Conservation (phyloP, 1,140 invertebrate species). For the Sycophila sp. region DNA sequence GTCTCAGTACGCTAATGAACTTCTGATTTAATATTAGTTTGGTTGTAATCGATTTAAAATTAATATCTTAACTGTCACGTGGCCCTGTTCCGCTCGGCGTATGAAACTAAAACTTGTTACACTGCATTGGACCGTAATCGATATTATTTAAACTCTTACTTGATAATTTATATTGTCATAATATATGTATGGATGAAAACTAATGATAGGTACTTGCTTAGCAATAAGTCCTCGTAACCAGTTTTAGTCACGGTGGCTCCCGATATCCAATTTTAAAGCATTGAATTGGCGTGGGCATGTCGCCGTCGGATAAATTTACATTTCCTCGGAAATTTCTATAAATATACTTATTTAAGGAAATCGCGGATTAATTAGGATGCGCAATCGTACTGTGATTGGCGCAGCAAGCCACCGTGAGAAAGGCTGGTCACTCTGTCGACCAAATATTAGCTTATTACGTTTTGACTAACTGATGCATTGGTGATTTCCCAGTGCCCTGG, state of each 20-base stretch:
- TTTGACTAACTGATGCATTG: conserved; percentile 67
- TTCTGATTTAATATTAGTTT: no score
- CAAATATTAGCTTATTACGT: conserved; percentile 38
- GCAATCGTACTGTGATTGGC: no score
- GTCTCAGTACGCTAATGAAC: background rate
- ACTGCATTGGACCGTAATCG: conserved; percentile 1
- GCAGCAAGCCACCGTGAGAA: conserved; percentile 23
- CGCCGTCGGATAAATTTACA: background rate
- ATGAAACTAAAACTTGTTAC: background rate
- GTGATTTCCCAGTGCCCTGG: conserved; percentile 88
- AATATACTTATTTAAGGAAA: background rate
- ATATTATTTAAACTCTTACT: conserved; percentile 3
- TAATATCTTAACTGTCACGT: background rate
- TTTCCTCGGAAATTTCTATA: background rate
- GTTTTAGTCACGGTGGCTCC: conserved; percentile 30
- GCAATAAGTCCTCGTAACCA: conserved; percentile 32
- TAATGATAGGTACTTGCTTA: conserved; percentile 33
- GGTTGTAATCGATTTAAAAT: conserved; percentile 7
- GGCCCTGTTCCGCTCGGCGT: background rate
- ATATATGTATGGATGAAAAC: conserved; percentile 20
- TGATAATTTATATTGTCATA: conserved; percentile 12
- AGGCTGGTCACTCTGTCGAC: conserved; percentile 24
- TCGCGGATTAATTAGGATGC: background rate
- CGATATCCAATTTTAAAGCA: background rate
- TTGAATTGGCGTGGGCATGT: background rate